Evolutionary conservation across 2,888 invertebrate genomes (phyloP), one percentile per base, ranked within the genome.

Genomic region (Boloria euphrosyne): DNA sequence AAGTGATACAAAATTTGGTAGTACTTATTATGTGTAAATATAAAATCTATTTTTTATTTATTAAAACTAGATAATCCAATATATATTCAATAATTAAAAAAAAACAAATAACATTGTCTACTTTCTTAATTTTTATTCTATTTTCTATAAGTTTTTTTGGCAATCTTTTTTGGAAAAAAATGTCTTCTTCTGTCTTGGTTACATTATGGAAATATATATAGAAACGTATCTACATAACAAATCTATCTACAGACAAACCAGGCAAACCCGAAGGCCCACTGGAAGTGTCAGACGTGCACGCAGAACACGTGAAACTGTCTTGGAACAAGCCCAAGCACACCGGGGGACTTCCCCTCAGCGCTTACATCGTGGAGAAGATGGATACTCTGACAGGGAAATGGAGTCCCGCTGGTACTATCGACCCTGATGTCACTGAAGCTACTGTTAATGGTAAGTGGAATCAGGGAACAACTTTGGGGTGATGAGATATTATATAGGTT

Each of bases 251-350:
- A 93, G 97, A 97, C 81, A 97, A 96, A 78, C 98, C 98, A 17
- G 94, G 95, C 75, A 96, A 96, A 81, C 98, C 98, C 0, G 97
- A 97, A 85, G 98, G 98, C 51, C 99, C 99, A 0, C 89, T 99
- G 0, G 98, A 98, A 80, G 97, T 98, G 0, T 94, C 94, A 0
- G 98, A 98, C 82, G 94, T 99, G 0, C 98, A 97, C 86, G 97
- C 97, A 69, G 98, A 98, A 84, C 97, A 98, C 62, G 98, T 98
- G 81, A 98, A 97, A 79, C 93, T 99, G 13, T 95, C 96, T 76
- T 99, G 99, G 99, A 96, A 96, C 74, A 97, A 97, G 79, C 99
- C 99, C 0, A 97, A 97, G 84, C 98, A 99, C 86, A 98, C 99
- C 73, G 99, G 99, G 46, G 99, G 98, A 13, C 88, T 97, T 52